Percentiles rank a stretch among this genome's conserved stretches.
phyloP scores from a whole-genome alignment of 2,113 vertebrate species.

The Hyaena hyaena region DNA sequence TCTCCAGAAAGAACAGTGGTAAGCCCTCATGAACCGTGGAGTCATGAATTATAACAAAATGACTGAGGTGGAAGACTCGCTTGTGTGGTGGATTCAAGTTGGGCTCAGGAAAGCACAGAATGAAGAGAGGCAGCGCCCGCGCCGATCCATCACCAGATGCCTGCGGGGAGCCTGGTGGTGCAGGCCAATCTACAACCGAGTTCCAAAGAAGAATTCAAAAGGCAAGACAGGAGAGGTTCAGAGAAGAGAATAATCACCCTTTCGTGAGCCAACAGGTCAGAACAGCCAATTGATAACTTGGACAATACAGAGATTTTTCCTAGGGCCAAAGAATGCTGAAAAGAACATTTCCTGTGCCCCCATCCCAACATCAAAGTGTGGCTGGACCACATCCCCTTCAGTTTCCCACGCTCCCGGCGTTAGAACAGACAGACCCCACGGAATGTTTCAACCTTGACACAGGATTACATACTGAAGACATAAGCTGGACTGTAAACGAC shows the following conservation, averaged over 20 bases:
- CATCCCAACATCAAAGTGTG: fast-evolving
- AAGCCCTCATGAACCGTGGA: neutral
- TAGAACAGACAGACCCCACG: fast-evolving
- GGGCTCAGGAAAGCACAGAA: neutral
- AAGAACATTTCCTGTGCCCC: fast-evolving
- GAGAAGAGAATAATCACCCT: neutral
- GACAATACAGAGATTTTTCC: too few species aligned
- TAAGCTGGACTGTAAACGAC: neutral
- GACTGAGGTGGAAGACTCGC: neutral
- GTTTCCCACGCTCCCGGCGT: neutral
- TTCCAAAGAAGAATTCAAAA: neutral
- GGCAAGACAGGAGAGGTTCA: neutral
- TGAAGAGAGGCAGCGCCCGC: fast-evolving
- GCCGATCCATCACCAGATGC: neutral
- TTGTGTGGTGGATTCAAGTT: too few species aligned
- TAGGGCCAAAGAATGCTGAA: neutral
- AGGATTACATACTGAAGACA: too few species aligned
- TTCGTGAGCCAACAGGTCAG: neutral
- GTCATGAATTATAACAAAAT: too few species aligned
- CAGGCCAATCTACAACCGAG: neutral
- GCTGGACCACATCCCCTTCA: too few species aligned
- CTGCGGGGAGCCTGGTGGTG: neutral
- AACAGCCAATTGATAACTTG: neutral
- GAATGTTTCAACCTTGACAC: too few species aligned
- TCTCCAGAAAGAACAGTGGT: fast-evolving